Percentiles rank a stretch among this genome's conserved stretches.
These are phyloP conservation scores for Cynocephalus volans DNA, from an alignment of 2,113 vertebrate genomes.

Conservation along the genomic window DNA sequence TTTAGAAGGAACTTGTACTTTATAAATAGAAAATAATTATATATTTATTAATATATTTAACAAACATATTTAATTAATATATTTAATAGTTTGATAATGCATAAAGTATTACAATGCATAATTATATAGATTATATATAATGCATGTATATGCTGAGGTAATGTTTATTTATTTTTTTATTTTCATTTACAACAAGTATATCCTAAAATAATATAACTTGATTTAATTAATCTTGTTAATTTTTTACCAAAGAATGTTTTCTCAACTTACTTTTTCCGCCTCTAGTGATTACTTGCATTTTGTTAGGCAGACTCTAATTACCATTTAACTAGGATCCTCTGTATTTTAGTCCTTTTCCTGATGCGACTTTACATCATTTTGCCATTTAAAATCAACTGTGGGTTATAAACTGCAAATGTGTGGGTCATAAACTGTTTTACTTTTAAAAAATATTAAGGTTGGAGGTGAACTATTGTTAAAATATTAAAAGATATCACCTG, in stretches of 20 bases:
- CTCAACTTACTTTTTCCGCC: neutral
- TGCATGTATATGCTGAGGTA: neutral
- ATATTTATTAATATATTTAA: neutral
- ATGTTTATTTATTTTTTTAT: slow-evolving; percentile 21
- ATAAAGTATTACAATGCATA: neutral
- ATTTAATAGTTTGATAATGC: neutral
- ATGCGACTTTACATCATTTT: neutral
- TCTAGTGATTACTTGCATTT: neutral
- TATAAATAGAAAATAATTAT: neutral
- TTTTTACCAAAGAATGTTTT: slow-evolving; percentile 33
- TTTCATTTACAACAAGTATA: neutral
- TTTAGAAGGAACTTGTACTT: neutral
- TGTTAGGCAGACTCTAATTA: neutral
- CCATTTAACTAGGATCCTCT: neutral
- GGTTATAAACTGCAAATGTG: neutral
- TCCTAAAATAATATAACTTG: neutral
- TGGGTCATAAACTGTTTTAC: neutral
- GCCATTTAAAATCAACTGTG: neutral
- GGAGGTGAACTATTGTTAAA: neutral
- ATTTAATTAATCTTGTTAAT: slow-evolving; percentile 33
- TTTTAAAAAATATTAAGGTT: neutral
- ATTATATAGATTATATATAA: neutral
- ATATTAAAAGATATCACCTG: neutral
- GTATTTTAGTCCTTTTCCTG: neutral
- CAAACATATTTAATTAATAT: neutral